Evolutionary conservation across 1,140 invertebrate genomes (phyloP).

Genomic region (Conus ventricosus): DNA sequence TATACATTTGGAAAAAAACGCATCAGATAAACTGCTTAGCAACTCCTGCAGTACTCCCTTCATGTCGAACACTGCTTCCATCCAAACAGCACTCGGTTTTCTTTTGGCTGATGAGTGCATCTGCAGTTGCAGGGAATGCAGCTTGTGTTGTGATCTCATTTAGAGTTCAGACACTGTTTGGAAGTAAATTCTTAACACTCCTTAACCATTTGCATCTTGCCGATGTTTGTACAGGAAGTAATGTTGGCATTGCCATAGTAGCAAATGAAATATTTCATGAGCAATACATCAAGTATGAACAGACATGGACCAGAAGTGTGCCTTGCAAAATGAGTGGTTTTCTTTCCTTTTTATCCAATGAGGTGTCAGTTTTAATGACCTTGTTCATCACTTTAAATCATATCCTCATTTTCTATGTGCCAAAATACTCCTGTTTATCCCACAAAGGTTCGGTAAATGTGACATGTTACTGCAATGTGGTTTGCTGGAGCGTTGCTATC

Average conservation of each 20-base stretch:
- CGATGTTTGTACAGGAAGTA: slow-evolving; percentile 38
- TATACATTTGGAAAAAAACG: not conserved
- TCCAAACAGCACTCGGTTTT: slow-evolving; percentile 33
- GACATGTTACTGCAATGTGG: not conserved
- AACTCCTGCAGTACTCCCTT: slow-evolving; percentile 44
- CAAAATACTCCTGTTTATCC: slow-evolving; percentile 43
- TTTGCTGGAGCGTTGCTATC: not conserved
- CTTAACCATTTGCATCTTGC: slow-evolving; percentile 63
- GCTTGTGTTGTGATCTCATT: slow-evolving; percentile 40
- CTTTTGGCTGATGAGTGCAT: slow-evolving; percentile 42
- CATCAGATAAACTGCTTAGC: slow-evolving; percentile 43
- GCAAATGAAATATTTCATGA: too few species aligned
- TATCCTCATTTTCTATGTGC: slow-evolving; percentile 53
- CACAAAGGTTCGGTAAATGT: not conserved
- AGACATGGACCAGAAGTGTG: too few species aligned
- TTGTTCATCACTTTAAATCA: slow-evolving; percentile 47
- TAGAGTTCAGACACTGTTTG: too few species aligned
- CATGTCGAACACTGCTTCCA: slow-evolving; percentile 47
- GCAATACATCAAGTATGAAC: too few species aligned
- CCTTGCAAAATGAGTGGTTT: not conserved
- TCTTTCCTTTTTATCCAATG: slow-evolving; percentile 42
- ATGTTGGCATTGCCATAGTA: too few species aligned
- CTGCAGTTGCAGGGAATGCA: slow-evolving; percentile 50
- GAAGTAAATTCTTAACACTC: slow-evolving; percentile 13
- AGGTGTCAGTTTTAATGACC: slow-evolving; percentile 51